These are phyloP conservation scores for Eupithecia exiguata DNA, from an alignment of 2,888 invertebrate genomes.

Conservation along the genomic window DNA sequence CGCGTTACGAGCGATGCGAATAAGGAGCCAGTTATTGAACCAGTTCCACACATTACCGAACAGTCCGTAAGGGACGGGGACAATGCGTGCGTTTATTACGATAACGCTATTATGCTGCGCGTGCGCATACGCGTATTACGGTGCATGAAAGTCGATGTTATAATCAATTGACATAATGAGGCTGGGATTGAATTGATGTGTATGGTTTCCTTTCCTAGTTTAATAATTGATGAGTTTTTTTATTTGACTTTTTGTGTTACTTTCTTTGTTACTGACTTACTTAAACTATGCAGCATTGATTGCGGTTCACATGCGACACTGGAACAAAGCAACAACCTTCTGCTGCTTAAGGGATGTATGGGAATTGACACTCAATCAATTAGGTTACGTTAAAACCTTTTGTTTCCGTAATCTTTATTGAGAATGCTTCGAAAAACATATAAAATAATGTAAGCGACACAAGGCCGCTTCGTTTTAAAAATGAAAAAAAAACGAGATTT, in stretches of 20 bases:
- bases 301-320: not conserved
- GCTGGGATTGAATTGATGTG: conserved; percentile 9
- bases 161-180: conserved; percentile 18
- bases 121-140: conserved; percentile 16
- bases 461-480: no score
- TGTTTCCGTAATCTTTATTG: no score
- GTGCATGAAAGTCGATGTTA: conserved; percentile 15
- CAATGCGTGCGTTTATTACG: conserved; percentile 25
- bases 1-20: conserved; percentile 3
- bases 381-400: no score
- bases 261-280: not conserved
- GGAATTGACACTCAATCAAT: no score
- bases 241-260: not conserved
- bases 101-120: conserved; percentile 24
- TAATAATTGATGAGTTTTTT: not conserved
- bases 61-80: conserved; percentile 17
- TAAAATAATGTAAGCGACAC: no score
- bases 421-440: no score
- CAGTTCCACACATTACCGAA: conserved; percentile 12
- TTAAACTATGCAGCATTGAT: not conserved
- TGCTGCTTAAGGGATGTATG: not conserved
- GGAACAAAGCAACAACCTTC: not conserved
- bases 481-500: no score
- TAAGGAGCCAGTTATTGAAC: conserved; percentile 16
- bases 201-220: not conserved